Percentiles rank a stretch among this genome's conserved stretches.
These are phyloP conservation scores for Xestia rhomboidea DNA, from an alignment of 2,888 invertebrate genomes.

Conservation along the genomic window DNA sequence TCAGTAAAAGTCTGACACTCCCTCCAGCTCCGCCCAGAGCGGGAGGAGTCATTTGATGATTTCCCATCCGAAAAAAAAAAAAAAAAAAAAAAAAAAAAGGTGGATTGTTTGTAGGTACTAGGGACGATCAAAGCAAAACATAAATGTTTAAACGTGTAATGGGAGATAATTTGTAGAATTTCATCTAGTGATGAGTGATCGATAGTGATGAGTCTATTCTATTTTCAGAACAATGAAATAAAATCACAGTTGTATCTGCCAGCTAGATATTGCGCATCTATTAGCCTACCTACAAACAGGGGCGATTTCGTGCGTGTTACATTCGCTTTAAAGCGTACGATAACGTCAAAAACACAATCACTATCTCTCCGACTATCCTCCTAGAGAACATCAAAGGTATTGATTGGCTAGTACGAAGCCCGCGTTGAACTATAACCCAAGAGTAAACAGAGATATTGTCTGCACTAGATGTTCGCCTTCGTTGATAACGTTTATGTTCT, in stretches of 20 bases:
- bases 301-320: too few relatives aligned
- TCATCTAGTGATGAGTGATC: not conserved
- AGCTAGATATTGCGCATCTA: not conserved
- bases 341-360: conserved; percentile 22
- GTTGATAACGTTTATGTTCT: conserved; percentile 37
- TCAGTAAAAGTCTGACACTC: too few relatives aligned
- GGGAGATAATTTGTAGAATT: not conserved
- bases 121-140: not conserved
- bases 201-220: too few relatives aligned
- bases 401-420: conserved; percentile 56
- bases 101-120: too few relatives aligned
- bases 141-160: not conserved
- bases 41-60: too few relatives aligned
- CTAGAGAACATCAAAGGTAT: conserved; percentile 51
- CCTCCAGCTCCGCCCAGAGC: too few relatives aligned
- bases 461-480: conserved; percentile 32
- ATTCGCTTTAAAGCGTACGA: not conserved
- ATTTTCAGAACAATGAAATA: not conserved
- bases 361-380: conserved; percentile 43
- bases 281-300: not conserved
- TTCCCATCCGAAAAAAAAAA: too few relatives aligned
- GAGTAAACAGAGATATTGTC: conserved; percentile 52
- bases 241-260: not conserved
- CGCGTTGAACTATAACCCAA: conserved; percentile 59
- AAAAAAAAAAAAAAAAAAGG: too few relatives aligned